phyloP scores from a whole-genome alignment of 2,113 vertebrate species.

The Semnopithecus entellus region DNA sequence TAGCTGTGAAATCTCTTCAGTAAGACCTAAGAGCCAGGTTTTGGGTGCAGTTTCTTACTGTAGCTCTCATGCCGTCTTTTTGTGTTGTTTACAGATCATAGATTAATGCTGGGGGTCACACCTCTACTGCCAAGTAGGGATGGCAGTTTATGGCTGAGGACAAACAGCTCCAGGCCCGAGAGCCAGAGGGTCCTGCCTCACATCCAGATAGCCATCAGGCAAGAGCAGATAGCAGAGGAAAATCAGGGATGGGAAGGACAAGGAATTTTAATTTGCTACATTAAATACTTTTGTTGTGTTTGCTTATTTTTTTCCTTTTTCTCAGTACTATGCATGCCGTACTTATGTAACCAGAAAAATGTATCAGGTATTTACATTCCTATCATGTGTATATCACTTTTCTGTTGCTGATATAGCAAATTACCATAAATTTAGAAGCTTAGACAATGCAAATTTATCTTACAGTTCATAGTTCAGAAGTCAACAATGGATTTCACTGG shows the following conservation, averaged over 20 bases:
- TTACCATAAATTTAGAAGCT: neutral
- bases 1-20: neutral
- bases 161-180: neutral
- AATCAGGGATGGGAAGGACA: neutral
- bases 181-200: neutral
- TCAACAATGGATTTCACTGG: neutral
- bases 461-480: neutral
- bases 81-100: neutral
- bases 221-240: neutral
- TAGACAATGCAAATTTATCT: neutral
- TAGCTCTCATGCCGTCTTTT: neutral
- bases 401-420: neutral
- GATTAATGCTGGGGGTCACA: neutral
- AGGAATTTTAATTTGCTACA: neutral
- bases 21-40: neutral
- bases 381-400: neutral
- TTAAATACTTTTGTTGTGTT: neutral
- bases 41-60: neutral
- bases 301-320: neutral
- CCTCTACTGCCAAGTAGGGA: neutral
- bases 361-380: neutral
- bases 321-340: neutral
- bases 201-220: neutral
- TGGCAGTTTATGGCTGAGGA: too few relatives aligned
- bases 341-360: neutral